Evolutionary conservation across 2,888 invertebrate species (phyloP).

Genomic region (Protodeltote pygarga): DNA sequence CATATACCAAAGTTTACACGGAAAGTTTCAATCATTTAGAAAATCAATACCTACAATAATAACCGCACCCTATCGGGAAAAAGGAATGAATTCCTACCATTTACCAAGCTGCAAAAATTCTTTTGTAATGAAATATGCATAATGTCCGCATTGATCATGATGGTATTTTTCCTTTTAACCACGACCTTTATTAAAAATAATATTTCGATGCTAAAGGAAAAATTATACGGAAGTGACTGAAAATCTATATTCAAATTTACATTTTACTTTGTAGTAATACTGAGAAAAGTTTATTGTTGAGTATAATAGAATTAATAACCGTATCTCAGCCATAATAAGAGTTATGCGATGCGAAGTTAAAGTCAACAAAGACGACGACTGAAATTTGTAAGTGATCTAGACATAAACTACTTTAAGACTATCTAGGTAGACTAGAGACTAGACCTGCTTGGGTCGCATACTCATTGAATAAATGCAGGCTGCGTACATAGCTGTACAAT

Average conservation of each 20-base stretch:
- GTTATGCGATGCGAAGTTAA: constrained; percentile 24
- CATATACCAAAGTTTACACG: too few species aligned
- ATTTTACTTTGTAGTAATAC: constrained; percentile 5
- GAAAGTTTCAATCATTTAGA: too few species aligned
- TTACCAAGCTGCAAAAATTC: background rate
- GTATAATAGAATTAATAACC: constrained; percentile 18
- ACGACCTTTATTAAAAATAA: too few species aligned
- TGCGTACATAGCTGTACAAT: too few species aligned
- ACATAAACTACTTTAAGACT: too few species aligned
- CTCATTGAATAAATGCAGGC: too few species aligned
- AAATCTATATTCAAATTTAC: background rate
- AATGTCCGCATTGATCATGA: background rate
- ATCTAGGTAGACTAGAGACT: too few species aligned
- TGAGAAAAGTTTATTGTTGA: constrained; percentile 20
- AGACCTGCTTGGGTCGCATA: too few species aligned
- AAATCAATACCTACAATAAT: background rate
- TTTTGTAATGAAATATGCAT: background rate
- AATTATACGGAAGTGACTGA: too few species aligned
- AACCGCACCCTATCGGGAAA: background rate
- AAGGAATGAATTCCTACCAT: background rate
- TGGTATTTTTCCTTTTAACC: background rate
- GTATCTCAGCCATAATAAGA: constrained; percentile 18
- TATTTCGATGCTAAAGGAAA: background rate
- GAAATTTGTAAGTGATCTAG: constrained; percentile 10
- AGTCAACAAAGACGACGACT: constrained; percentile 20